A percentile compares a stretch with the other conserved stretches of the same genome.
These are phyloP conservation scores for Champsocephalus esox DNA, from an alignment of 2,797 vertebrate genomes.

Conservation along the genomic window DNA sequence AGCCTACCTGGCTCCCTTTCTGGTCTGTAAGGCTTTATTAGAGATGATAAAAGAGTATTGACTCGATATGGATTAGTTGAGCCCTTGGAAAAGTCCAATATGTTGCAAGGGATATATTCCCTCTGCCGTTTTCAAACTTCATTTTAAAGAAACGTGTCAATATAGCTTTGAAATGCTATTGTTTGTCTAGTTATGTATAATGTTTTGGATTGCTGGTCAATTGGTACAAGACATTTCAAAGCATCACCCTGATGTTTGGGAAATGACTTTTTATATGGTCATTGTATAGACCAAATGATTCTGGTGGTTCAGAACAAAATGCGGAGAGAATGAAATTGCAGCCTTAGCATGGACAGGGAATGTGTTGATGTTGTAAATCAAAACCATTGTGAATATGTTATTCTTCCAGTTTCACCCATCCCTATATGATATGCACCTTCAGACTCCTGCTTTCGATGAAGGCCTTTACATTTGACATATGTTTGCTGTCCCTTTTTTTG, in stretches of 20 bases:
- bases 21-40: slow-evolving; percentile 1
- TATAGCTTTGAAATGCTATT: neutral
- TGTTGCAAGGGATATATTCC: neutral
- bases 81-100: neutral
- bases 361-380: neutral
- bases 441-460: neutral
- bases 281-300: neutral
- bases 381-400: neutral
- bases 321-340: neutral
- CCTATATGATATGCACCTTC: neutral
- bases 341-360: neutral
- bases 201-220: neutral
- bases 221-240: slow-evolving; percentile 16
- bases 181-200: neutral
- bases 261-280: neutral
- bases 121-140: too few relatives aligned
- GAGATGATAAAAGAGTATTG: neutral
- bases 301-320: neutral
- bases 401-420: neutral
- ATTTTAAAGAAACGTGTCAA: neutral
- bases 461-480: slow-evolving; percentile 7
- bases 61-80: neutral
- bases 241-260: neutral
- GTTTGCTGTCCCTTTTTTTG: slow-evolving; percentile 4
- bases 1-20: neutral